phyloP scores from a whole-genome alignment of 2,113 vertebrate species.

The Macaca nemestrina region DNA sequence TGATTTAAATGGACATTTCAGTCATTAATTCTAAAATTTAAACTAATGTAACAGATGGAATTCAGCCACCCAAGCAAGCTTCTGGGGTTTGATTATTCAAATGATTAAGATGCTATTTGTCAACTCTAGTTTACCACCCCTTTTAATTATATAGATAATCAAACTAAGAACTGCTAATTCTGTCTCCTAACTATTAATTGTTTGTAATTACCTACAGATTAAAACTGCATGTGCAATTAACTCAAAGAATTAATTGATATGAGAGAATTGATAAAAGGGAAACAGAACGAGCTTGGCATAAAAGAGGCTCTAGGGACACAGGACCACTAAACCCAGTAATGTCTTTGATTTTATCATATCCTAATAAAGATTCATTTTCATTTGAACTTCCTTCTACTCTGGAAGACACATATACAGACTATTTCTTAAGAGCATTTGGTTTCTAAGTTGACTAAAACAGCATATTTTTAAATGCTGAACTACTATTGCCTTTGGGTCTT shows the following conservation, averaged over 20 bases:
- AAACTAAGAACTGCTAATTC: slow-evolving; percentile 75
- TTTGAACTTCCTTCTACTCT: not conserved
- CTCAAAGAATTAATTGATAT: slow-evolving; percentile 76
- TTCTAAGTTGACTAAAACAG: slow-evolving; percentile 20
- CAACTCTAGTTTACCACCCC: slow-evolving; percentile 64
- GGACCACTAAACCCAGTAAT: not conserved
- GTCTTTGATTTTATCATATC: not conserved
- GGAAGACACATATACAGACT: not conserved
- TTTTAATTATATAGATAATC: slow-evolving; percentile 80
- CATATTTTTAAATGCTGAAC: not conserved
- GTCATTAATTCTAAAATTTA: slow-evolving; percentile 56
- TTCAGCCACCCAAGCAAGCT: slow-evolving; percentile 58
- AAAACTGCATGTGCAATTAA: slow-evolving; percentile 78
- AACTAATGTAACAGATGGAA: slow-evolving; percentile 60
- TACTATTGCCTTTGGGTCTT: not conserved
- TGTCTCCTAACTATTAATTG: slow-evolving; percentile 79
- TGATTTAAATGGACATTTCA: slow-evolving; percentile 36
- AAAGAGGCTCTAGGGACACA: slow-evolving; percentile 59
- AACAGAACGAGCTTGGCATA: slow-evolving; percentile 65
- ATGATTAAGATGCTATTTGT: slow-evolving; percentile 81
- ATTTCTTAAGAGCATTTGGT: not conserved
- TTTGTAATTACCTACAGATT: slow-evolving; percentile 79
- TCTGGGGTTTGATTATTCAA: slow-evolving; percentile 72
- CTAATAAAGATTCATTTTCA: not conserved
- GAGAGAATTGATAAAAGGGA: slow-evolving; percentile 70